Conservation (phyloP, 35 echinoderm and acorn worm genomes). For the Apostichopus japonicus region DNA sequence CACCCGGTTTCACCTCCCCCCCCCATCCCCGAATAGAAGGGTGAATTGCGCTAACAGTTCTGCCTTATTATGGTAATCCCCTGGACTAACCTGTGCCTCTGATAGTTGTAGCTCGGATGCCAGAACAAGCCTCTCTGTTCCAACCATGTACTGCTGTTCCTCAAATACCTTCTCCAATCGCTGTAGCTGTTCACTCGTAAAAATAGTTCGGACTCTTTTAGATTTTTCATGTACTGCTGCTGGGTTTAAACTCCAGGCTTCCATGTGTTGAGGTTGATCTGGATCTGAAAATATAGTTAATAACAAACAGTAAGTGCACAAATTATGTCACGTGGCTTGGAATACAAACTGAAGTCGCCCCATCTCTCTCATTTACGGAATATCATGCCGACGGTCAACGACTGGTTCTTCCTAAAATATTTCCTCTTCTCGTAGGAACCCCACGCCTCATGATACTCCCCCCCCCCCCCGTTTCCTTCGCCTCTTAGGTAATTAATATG, state of each 20-base stretch:
- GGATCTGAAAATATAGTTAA: too few species aligned
- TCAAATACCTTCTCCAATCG: conserved; percentile 84
- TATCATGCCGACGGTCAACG: too few species aligned
- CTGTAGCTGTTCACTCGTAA: conserved; percentile 81
- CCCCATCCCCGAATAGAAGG: background rate
- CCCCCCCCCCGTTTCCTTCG: too few species aligned
- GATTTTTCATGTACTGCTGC: conserved; percentile 34
- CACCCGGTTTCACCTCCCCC: too few species aligned
- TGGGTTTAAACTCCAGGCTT: background rate
- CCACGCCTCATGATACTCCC: too few species aligned
- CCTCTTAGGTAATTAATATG: too few species aligned
- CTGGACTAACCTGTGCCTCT: conserved; percentile 70
- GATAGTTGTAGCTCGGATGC: conserved; percentile 79
- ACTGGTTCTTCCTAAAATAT: too few species aligned
- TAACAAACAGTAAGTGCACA: too few species aligned
- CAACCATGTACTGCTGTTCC: conserved; percentile 93
- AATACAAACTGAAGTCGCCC: too few species aligned
- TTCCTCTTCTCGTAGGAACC: too few species aligned
- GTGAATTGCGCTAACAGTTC: background rate
- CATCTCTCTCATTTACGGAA: too few species aligned
- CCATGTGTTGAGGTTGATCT: background rate
- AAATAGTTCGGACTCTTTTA: conserved; percentile 85
- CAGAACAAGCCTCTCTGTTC: conserved; percentile 69
- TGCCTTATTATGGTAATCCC: background rate
- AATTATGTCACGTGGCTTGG: too few species aligned